phyloP scores from a whole-genome alignment of 2,797 vertebrate species.

The Lycodopsis pacificus region DNA sequence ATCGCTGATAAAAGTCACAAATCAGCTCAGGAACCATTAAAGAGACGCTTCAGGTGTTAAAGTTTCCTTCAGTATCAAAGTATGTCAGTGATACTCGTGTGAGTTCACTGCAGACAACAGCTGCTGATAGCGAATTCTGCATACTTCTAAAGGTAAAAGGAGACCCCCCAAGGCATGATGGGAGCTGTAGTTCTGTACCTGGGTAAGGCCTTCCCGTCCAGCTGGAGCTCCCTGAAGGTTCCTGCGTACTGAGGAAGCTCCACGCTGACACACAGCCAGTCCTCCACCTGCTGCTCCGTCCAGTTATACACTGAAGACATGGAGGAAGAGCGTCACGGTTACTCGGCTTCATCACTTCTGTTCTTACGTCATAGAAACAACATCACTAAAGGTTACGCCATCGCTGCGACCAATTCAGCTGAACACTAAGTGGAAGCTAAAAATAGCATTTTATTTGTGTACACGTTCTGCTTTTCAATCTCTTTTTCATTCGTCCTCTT shows the following conservation, averaged over 20 bases:
- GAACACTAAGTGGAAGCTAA: not conserved
- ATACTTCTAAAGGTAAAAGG: not conserved
- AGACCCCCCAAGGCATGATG: not conserved
- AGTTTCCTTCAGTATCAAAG: not conserved
- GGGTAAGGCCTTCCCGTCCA: slow-evolving; percentile 91
- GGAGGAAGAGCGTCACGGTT: too few relatives aligned
- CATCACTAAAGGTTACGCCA: too few relatives aligned
- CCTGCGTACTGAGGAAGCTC: slow-evolving; percentile 93
- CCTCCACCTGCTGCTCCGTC: slow-evolving; percentile 90
- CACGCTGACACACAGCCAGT: slow-evolving; percentile 90
- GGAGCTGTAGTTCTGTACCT: slow-evolving; percentile 79
- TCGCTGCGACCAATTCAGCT: too few relatives aligned
- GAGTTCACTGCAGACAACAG: not conserved
- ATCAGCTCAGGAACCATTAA: not conserved
- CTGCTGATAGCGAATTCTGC: not conserved
- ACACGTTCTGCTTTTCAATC: too few relatives aligned
- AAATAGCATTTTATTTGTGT: slow-evolving; percentile 38
- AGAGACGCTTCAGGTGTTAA: not conserved
- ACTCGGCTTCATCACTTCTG: too few relatives aligned
- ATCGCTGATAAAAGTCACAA: not conserved
- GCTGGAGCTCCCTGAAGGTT: slow-evolving; percentile 88
- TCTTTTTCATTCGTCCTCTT: not conserved
- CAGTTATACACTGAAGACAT: slow-evolving; percentile 90
- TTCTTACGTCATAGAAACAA: too few relatives aligned
- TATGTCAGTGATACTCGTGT: not conserved